Conservation (phyloP, 2,113 vertebrate species). For the Phoenicopterus ruber region DNA sequence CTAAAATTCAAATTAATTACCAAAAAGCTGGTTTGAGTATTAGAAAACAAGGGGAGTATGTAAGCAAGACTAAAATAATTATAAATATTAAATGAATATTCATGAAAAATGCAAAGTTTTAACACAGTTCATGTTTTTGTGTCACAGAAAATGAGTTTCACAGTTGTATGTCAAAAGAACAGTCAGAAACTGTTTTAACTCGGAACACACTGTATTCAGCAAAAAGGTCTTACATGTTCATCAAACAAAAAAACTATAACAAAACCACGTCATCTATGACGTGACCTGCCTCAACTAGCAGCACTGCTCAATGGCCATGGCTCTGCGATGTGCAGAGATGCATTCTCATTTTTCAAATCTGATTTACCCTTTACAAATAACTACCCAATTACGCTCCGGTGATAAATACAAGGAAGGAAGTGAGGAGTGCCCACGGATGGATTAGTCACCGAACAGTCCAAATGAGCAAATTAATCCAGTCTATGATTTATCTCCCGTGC, state of each 20-base stretch:
- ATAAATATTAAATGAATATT: slow-evolving; percentile 42
- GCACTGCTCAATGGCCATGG: neutral
- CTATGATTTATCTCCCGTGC: neutral
- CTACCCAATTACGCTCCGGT: neutral
- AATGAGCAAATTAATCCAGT: neutral
- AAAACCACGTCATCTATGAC: neutral
- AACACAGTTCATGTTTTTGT: neutral
- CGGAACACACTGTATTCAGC: neutral
- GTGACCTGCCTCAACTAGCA: neutral
- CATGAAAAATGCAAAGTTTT: slow-evolving; percentile 19
- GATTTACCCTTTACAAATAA: neutral
- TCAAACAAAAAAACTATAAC: neutral
- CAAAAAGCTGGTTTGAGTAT: neutral
- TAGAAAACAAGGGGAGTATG: neutral
- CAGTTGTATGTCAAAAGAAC: neutral
- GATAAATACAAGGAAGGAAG: neutral
- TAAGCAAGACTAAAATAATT: slow-evolving; percentile 15
- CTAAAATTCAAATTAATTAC: slow-evolving; percentile 20
- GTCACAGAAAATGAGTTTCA: neutral
- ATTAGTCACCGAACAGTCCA: neutral
- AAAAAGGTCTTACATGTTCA: neutral
- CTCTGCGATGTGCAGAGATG: neutral
- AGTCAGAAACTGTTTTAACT: neutral
- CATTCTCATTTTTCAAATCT: neutral
- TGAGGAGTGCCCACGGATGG: neutral